Percentiles rank a stretch among this genome's conserved stretches.
These are phyloP conservation scores for Sarotherodon lohbergeri DNA, from an alignment of 2,113 vertebrate genomes.

Conservation along the genomic window DNA sequence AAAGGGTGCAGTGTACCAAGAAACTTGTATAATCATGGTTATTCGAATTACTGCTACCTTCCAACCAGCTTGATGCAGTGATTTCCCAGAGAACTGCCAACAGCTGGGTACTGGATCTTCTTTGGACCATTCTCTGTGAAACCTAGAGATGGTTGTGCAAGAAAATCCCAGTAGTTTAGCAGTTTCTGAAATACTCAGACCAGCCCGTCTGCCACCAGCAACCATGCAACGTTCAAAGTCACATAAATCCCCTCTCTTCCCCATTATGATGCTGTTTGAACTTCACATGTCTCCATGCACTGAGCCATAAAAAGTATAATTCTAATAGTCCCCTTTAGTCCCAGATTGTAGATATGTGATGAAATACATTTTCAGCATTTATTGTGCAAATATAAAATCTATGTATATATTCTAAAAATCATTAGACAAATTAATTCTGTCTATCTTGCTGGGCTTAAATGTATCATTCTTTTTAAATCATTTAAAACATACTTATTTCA, in stretches of 20 bases:
- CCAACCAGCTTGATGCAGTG: not conserved
- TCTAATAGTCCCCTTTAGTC: not conserved
- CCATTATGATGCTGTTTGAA: not conserved
- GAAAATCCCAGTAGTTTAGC: not conserved
- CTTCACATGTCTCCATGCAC: not conserved
- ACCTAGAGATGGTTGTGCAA: not conserved
- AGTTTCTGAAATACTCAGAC: not conserved
- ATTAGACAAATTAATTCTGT: not conserved
- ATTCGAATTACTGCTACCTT: not conserved
- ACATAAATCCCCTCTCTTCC: not conserved
- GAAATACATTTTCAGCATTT: not conserved
- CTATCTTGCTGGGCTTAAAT: not conserved
- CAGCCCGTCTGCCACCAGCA: not conserved
- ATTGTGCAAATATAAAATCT: not conserved
- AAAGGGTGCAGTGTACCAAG: not conserved
- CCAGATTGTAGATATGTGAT: not conserved
- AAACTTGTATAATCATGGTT: not conserved
- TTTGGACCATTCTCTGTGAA: not conserved
- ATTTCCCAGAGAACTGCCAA: not conserved
- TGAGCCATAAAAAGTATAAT: not conserved
- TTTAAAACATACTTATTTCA: not conserved
- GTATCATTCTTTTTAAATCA: not conserved
- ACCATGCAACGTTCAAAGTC: not conserved
- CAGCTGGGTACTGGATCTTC: not conserved
- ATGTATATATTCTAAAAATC: not conserved